Evolutionary conservation across 2,797 vertebrate genomes (phyloP), one percentile per base, ranked within the genome.

Genomic region (Enteromius paludinosus): DNA sequence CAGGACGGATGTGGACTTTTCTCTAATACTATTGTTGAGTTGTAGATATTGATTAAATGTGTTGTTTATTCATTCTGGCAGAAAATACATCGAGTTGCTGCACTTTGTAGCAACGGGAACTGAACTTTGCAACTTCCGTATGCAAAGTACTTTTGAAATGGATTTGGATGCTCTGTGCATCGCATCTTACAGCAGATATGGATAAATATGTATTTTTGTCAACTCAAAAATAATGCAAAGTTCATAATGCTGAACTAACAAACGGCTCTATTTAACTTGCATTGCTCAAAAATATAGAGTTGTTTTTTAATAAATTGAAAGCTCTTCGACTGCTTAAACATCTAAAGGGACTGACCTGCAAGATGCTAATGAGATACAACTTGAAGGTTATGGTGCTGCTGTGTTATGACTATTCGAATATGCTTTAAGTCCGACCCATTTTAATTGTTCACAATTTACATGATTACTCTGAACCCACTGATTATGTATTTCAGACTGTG

Each of bases 401-500:
- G 18, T 49, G 28, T 64, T 72, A 45, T 47, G 69, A 64, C 62
- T 61, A 62, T 74, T 70, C 30, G 38, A 83, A 54, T 73, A 64
- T 72, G 77, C 54, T 66, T 77, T 72, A 74, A 80, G 71, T 64
- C 69, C 75, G 17, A 62, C 4, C 54, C 38, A 66, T 86, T 30
- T 64, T 65, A 73, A 81, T 84, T 84, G 83, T 80, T 82, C 65
- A 70, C 86, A 15, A 90, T 90, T 87, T 88, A 76, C 82, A 88
- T 90, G 84, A 89, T 90, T 49, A 83, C 64, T 14, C 47, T 86
- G 84, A 82, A 85, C 85, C 81, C 84, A 83, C 81, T 86, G 64
- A 71, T 56, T 82, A 82, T 70, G 89, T 83, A 88, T 90, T 90
- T 75, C 82, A 83, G 73, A 83, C 78, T 84, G 86, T 82, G 84